Conservation (phyloP, 2,113 vertebrate genomes). For the Tapirus terrestris region DNA sequence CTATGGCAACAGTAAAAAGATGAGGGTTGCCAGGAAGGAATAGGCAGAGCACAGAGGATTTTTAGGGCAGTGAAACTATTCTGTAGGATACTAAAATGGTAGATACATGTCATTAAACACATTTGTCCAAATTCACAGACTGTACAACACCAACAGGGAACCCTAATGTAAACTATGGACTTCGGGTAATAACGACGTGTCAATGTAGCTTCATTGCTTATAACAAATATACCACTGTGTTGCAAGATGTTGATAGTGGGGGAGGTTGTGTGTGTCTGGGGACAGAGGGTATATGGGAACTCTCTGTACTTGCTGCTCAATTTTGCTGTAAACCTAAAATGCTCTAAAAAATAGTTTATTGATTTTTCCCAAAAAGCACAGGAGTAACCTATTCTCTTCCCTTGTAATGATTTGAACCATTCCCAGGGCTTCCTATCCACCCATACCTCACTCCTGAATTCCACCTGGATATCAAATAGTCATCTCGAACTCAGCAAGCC, state of each 20-base stretch:
- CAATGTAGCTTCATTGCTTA: background rate
- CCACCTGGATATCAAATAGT: background rate
- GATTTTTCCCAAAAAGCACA: background rate
- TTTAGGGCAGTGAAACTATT: background rate
- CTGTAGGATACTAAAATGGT: background rate
- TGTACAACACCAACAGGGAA: background rate
- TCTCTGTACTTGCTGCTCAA: background rate
- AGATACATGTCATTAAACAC: background rate
- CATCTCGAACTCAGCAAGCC: background rate
- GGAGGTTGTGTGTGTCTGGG: background rate
- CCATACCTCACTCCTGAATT: constrained; percentile 1
- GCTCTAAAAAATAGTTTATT: background rate
- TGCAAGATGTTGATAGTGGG: background rate
- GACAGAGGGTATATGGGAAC: background rate
- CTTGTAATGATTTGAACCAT: background rate
- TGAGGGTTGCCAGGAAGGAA: background rate
- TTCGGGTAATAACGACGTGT: background rate
- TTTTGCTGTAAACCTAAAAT: constrained; percentile 18
- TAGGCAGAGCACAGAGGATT: background rate
- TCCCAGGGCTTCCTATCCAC: background rate
- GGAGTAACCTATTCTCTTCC: background rate
- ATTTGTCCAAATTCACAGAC: background rate
- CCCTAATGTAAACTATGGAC: background rate
- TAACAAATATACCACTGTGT: background rate
- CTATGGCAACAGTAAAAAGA: background rate